Evolutionary conservation across 2,888 invertebrate species (phyloP).

Genomic region (Omphaloscelis lunosa): DNA sequence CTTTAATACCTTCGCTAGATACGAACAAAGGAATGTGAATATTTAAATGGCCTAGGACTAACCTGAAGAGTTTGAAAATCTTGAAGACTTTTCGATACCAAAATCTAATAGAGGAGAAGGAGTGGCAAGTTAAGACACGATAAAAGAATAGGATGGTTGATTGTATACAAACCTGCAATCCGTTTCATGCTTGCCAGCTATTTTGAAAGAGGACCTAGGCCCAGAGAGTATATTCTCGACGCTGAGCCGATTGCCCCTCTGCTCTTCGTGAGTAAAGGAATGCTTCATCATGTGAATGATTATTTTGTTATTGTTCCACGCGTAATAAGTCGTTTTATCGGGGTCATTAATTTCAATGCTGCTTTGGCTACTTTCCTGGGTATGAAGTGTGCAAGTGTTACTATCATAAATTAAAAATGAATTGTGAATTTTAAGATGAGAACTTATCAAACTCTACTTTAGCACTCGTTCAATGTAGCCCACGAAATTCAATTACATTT

Average conservation of each 20-base stretch:
- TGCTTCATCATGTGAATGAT: slow-evolving; percentile 88
- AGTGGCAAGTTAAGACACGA: not conserved
- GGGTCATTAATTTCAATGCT: slow-evolving; percentile 43
- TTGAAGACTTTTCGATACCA: not conserved
- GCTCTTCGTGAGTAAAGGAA: slow-evolving; percentile 84
- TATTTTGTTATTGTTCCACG: slow-evolving; percentile 89
- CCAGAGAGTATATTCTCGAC: slow-evolving; percentile 76
- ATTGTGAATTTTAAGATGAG: no score
- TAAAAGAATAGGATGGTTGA: not conserved
- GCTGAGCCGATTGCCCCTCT: slow-evolving; percentile 70
- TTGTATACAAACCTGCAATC: slow-evolving; percentile 76
- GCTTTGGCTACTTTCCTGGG: slow-evolving; percentile 45
- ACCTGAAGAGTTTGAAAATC: not conserved
- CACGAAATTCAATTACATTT: not conserved
- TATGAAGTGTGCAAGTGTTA: slow-evolving; percentile 1
- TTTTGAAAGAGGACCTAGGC: slow-evolving; percentile 75
- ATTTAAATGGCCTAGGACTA: not conserved
- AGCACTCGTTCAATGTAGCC: not conserved
- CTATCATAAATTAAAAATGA: not conserved
- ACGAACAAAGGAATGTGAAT: not conserved
- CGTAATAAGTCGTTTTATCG: slow-evolving; percentile 69
- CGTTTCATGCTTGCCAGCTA: slow-evolving; percentile 79
- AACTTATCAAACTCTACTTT: not conserved
- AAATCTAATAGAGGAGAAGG: not conserved
- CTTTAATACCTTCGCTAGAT: not conserved